Percentiles rank a stretch among this genome's conserved stretches.
Evolutionary conservation across 2,113 vertebrate species (phyloP).

Genomic region (Microcebus lehilahytsara): DNA sequence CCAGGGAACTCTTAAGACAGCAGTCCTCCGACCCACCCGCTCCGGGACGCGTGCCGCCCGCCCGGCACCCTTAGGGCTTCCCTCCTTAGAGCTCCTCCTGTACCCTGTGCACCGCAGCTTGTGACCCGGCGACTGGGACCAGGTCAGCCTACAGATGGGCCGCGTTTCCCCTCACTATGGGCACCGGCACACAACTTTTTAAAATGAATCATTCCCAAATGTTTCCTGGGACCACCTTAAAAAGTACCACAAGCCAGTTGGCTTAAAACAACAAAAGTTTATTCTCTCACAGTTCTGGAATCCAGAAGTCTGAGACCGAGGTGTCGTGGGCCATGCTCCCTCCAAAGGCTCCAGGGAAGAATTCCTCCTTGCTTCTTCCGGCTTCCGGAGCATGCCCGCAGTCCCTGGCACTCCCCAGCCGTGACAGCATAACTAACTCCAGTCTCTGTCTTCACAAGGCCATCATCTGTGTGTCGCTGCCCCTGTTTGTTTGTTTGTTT

Average conservation of each 20-base stretch:
- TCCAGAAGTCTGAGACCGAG: background rate
- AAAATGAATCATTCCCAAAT: background rate
- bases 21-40: background rate
- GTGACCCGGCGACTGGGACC: background rate
- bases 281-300: background rate
- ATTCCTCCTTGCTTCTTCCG: too few species aligned
- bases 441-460: background rate
- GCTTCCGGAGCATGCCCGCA: background rate
- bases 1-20: background rate
- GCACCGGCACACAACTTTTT: background rate
- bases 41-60: background rate
- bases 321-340: background rate
- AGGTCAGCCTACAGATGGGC: background rate
- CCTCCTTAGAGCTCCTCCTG: too few species aligned
- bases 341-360: background rate
- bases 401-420: background rate
- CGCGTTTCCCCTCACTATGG: background rate
- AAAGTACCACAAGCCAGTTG: background rate
- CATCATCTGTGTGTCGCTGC: background rate
- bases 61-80: accelerated
- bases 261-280: background rate
- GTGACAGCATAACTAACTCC: background rate
- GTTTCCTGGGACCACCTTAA: background rate
- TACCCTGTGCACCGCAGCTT: background rate
- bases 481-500: too few species aligned